Base-by-base conservation (phyloP, 2,113 vertebrate species). In the Ptilorrhoa leucosticta region DNA sequence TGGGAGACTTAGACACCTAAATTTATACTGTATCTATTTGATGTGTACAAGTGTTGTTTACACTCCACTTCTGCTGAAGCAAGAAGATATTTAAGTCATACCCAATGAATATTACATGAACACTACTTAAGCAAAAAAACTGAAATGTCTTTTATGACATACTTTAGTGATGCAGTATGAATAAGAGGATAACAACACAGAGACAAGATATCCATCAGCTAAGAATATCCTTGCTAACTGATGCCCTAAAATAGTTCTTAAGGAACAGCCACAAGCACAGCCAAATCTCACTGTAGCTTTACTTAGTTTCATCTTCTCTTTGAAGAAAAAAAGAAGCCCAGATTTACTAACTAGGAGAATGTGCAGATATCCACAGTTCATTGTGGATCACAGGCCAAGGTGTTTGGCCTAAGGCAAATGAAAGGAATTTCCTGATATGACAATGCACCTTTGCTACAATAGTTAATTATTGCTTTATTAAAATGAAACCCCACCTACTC, bases 381-480 rank as follows among this genome's bases (percentile, higher is more conserved):
- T 51, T 19, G 4, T 58, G 79, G 73, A 70, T 70, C 64, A 87
- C n/a, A 94, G 66, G 79, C 89, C 77, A 79, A 75, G 64, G 51
- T 78, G 75, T 53, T 64, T 68, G 81, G 45, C 94, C 93, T 93
- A 83, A 96, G 93, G 95, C 93, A 94, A 95, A 90, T 54, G 37
- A 96, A 96, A 93, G 66, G 37, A 76, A 20, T 86, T 91, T 96
- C 91, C 78, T 83, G 90, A 92, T 82, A 95, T 10, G 47, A 83
- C 42, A 94, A 94, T 33, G 73, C 82, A 89, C 61, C 91, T 94
- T 89, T 94, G 95, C 94, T 97, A 95, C 90, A 96, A 83, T 4
- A 78, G 48, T 33, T 88, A 75, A 68, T 97, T 97, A 98, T 97
- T 97, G 97, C 96, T 98, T 89, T 85, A 63, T 87, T 96, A 48